Conservation (phyloP, 2,113 vertebrate species). For the Dolichallabes microphthalmus region DNA sequence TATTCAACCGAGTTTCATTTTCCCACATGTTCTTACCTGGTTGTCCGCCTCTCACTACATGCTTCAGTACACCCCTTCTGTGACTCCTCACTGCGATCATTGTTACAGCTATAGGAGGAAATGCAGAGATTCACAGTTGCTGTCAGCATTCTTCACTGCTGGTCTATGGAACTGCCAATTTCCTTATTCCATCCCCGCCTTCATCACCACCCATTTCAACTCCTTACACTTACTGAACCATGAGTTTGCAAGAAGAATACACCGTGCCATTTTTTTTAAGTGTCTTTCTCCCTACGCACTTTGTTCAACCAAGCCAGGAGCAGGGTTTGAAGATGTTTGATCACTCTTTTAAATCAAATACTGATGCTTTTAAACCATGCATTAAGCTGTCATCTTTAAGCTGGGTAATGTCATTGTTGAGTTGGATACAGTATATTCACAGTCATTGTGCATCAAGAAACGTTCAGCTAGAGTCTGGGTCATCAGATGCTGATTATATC, state of each 20-base stretch:
- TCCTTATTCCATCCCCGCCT: neutral
- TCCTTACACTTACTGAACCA: neutral
- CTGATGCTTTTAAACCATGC: neutral
- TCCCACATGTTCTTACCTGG: neutral
- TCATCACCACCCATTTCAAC: neutral
- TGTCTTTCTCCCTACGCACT: neutral
- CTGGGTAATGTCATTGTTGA: neutral
- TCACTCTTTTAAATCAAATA: neutral
- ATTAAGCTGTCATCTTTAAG: neutral
- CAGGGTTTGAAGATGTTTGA: neutral
- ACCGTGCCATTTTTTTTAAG: neutral
- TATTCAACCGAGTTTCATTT: neutral
- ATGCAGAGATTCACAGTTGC: neutral
- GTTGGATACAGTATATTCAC: neutral
- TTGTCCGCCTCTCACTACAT: neutral
- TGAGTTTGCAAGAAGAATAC: neutral
- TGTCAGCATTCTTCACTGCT: conserved; percentile 1
- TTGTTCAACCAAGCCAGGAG: neutral
- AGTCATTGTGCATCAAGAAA: neutral
- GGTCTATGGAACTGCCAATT: neutral
- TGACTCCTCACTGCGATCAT: neutral
- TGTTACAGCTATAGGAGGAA: neutral
- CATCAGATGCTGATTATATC: neutral
- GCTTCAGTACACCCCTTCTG: neutral
- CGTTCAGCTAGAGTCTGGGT: neutral